These are phyloP conservation scores for Notothenia coriiceps DNA, from an alignment of 2,113 vertebrate species.

Conservation along the genomic window DNA sequence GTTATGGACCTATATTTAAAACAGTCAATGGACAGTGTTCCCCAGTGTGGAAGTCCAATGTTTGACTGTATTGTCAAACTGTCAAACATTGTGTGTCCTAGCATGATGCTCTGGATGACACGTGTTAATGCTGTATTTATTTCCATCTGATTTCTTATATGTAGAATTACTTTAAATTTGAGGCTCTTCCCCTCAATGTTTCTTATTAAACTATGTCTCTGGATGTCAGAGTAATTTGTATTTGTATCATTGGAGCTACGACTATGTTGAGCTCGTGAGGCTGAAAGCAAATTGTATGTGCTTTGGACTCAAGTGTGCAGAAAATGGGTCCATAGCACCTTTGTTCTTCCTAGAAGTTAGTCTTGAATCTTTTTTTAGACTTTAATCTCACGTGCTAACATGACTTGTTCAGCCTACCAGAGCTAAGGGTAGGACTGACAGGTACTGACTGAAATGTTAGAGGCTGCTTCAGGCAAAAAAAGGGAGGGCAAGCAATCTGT, in stretches of 20 bases:
- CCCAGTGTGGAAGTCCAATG: too few relatives aligned
- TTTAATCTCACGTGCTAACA: conserved; percentile 8
- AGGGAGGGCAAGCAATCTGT: conserved; percentile 53
- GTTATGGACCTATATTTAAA: too few relatives aligned
- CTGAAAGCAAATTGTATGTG: too few relatives aligned
- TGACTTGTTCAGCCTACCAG: conserved; percentile 29
- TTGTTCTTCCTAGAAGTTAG: background rate
- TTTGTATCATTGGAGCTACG: background rate
- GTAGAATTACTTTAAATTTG: too few relatives aligned
- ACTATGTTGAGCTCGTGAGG: background rate
- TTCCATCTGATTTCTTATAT: background rate
- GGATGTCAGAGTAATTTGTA: background rate
- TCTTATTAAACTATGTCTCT: background rate
- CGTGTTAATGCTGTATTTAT: background rate
- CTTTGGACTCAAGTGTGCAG: too few relatives aligned
- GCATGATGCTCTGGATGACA: too few relatives aligned
- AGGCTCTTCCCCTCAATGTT: background rate
- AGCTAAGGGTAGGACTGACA: conserved; percentile 36
- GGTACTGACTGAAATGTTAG: conserved; percentile 32
- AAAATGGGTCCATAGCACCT: too few relatives aligned
- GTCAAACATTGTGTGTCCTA: too few relatives aligned
- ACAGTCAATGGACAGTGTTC: too few relatives aligned
- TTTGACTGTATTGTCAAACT: too few relatives aligned
- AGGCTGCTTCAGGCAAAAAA: conserved; percentile 49
- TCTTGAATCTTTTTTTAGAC: background rate